Evolutionary conservation across 1,140 invertebrate species (phyloP).

Genomic region (Ips nitidus): DNA sequence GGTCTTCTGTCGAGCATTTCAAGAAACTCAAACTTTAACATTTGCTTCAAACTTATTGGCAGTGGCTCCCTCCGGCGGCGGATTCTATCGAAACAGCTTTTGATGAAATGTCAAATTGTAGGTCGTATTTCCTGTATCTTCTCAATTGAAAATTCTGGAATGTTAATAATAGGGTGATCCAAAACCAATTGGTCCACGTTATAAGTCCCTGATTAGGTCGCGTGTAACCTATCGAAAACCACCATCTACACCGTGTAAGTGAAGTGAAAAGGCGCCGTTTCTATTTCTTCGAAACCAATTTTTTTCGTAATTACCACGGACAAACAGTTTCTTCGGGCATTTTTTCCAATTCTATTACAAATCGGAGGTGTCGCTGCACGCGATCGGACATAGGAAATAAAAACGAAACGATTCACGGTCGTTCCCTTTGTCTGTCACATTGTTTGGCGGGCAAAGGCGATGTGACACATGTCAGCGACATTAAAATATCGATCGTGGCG

Average conservation of each 20-base stretch:
- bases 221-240: conserved; percentile 3
- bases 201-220: neutral
- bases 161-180: too few species aligned
- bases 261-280: conserved; percentile 19
- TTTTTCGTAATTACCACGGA: conserved; percentile 7
- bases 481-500: conserved; percentile 23
- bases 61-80: too few species aligned
- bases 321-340: conserved; percentile 4
- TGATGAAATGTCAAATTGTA: too few species aligned
- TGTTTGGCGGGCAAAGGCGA: neutral
- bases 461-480: conserved; percentile 20
- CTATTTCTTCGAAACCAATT: conserved; percentile 17
- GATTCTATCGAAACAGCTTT: too few species aligned
- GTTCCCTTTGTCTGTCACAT: neutral
- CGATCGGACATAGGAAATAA: conserved; percentile 9
- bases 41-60: too few species aligned
- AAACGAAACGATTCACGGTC: conserved; percentile 1
- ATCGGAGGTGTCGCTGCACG: conserved; percentile 22
- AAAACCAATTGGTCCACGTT: too few species aligned
- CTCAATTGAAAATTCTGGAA: too few species aligned
- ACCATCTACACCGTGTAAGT: conserved; percentile 20
- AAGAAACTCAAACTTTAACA: too few species aligned
- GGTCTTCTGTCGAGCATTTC: too few species aligned
- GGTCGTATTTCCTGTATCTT: too few species aligned
- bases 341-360: conserved; percentile 1